Percentiles rank a stretch among this genome's conserved stretches.
Evolutionary conservation across 35 echinoderm and acorn worm genomes (phyloP).

Genomic region (Stichopus chloronotus): DNA sequence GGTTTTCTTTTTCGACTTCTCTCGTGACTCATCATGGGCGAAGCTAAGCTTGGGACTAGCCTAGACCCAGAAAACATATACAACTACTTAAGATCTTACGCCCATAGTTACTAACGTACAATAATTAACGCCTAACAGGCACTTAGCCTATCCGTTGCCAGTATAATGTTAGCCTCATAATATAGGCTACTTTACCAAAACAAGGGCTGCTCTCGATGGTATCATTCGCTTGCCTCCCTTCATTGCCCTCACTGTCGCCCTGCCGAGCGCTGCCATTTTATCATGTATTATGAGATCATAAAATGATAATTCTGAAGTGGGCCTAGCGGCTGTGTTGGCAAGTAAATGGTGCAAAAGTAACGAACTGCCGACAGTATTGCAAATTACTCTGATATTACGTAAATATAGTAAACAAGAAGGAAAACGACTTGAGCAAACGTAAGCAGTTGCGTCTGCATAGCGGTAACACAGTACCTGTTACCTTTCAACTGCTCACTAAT

Average conservation of each 20-base stretch:
- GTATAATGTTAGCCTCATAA: neutral
- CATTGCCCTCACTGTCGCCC: constrained; percentile 82
- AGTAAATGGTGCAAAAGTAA: neutral
- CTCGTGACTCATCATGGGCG: no score
- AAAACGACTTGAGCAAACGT: neutral
- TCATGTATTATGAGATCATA: neutral
- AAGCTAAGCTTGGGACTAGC: no score
- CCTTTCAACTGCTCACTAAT: no score
- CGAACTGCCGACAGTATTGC: neutral
- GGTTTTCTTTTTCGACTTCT: no score
- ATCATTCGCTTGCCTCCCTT: constrained; percentile 73
- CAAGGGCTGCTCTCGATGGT: constrained; percentile 77
- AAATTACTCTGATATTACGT: neutral
- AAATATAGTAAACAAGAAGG: neutral
- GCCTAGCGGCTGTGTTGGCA: no score
- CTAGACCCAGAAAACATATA: no score
- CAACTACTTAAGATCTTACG: no score
- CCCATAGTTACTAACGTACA: no score
- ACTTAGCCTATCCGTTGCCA: no score
- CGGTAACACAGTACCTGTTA: no score
- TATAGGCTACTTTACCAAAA: constrained; percentile 64
- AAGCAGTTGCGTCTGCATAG: neutral
- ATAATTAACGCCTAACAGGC: no score
- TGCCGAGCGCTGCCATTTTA: constrained; percentile 67
- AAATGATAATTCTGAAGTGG: neutral